phyloP scores from a whole-genome alignment of 1,140 invertebrate species.

The Drosophila oshimai region DNA sequence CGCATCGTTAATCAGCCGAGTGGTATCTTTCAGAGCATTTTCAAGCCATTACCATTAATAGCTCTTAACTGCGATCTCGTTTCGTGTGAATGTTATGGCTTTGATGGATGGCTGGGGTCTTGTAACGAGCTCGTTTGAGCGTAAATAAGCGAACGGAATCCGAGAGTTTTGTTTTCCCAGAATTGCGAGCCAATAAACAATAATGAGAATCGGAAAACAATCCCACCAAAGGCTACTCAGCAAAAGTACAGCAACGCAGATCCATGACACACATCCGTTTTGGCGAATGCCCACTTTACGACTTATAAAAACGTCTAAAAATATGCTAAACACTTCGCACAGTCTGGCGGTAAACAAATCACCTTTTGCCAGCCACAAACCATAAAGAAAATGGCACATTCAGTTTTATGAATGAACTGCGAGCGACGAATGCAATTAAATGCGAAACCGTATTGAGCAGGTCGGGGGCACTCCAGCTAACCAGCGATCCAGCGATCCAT shows the following conservation, averaged over 20 bases:
- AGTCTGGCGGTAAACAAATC: conserved; percentile 25
- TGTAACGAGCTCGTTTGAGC: conserved; percentile 9
- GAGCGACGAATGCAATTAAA: conserved; percentile 26
- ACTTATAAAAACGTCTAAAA: conserved; percentile 61
- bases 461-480: conserved; percentile 23
- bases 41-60: conserved; percentile 27
- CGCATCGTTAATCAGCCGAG: conserved; percentile 25
- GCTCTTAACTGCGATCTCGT: conserved; percentile 31
- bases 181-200: conserved; percentile 30
- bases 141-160: conserved; percentile 36
- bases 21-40: conserved; percentile 22
- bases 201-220: conserved; percentile 27
- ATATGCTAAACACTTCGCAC: conserved; percentile 49
- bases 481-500: conserved; percentile 10
- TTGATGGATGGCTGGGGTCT: conserved; percentile 22
- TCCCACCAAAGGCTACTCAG: background rate
- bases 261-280: conserved; percentile 53
- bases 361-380: conserved; percentile 19
- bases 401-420: conserved; percentile 60
- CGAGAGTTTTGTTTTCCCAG: conserved; percentile 29
- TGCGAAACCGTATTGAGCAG: conserved; percentile 25
- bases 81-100: conserved; percentile 35
- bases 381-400: conserved; percentile 47
- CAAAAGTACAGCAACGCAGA: background rate
- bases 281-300: conserved; percentile 36